A percentile compares a stretch with the other conserved stretches of the same genome.
phyloP scores from a whole-genome alignment of 1,140 invertebrate genomes.

The Paracyclopina nana region DNA sequence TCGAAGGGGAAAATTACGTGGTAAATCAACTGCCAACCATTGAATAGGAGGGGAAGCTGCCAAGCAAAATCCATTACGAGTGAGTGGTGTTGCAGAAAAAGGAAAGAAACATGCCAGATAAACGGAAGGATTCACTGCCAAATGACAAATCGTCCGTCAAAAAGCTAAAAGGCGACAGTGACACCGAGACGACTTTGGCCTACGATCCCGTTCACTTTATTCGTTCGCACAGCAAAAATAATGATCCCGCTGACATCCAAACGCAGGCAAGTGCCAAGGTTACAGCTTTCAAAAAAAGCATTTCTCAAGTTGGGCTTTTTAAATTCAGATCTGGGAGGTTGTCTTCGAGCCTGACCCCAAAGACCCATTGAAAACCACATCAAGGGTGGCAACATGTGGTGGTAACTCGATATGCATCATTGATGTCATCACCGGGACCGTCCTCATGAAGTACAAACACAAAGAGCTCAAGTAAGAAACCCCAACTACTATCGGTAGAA shows the following conservation, averaged over 20 bases:
- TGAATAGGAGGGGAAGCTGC: no score
- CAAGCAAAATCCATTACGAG: no score
- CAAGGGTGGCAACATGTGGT: conserved; percentile 31
- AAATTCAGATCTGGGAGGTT: conserved; percentile 29
- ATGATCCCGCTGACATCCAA: conserved; percentile 24
- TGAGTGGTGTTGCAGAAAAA: no score
- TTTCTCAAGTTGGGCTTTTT: background rate
- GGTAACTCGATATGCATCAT: conserved; percentile 33
- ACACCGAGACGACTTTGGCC: conserved; percentile 10
- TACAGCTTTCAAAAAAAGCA: background rate
- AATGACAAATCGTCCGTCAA: background rate
- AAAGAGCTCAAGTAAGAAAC: conserved; percentile 21
- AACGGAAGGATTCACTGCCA: conserved; percentile 1
- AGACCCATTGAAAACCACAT: conserved; percentile 23
- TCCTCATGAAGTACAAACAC: conserved; percentile 29
- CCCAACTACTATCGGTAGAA: background rate
- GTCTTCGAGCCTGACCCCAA: conserved; percentile 28
- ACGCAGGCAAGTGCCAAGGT: conserved; percentile 21
- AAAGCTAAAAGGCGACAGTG: conserved; percentile 11
- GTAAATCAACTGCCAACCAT: no score
- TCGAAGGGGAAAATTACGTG: no score
- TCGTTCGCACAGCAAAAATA: conserved; percentile 25
- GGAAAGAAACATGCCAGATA: conserved; percentile 10
- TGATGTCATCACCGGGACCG: conserved; percentile 28
- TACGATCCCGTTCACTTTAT: conserved; percentile 23